phyloP scores from a whole-genome alignment of 2,797 vertebrate genomes.

The Macroramphosus scolopax region DNA sequence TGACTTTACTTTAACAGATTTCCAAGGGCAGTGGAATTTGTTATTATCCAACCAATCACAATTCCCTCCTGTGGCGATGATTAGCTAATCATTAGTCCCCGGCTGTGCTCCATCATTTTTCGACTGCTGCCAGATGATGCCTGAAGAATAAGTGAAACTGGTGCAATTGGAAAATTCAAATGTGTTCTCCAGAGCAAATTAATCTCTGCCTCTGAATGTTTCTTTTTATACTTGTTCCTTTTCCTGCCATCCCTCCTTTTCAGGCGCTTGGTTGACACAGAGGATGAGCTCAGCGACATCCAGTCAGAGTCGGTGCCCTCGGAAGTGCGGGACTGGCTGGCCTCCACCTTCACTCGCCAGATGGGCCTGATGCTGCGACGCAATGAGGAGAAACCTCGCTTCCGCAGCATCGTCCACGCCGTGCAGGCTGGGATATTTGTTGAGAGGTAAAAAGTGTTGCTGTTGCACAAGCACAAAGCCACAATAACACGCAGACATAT shows the following conservation, averaged over 20 bases:
- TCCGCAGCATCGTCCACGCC: constrained; percentile 95
- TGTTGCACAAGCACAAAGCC: constrained; percentile 6
- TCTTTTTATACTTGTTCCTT: constrained; percentile 6
- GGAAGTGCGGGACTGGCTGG: constrained; percentile 97
- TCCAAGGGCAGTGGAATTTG: too few relatives aligned
- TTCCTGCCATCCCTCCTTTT: constrained; percentile 1
- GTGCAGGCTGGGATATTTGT: constrained; percentile 99
- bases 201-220: not conserved
- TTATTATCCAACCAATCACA: too few relatives aligned
- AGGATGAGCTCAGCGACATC: constrained; percentile 97
- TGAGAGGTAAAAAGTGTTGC: constrained; percentile 81
- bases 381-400: constrained; percentile 93
- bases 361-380: constrained; percentile 96
- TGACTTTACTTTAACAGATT: too few relatives aligned
- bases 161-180: too few relatives aligned
- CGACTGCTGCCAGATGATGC: too few relatives aligned
- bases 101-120: too few relatives aligned
- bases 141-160: too few relatives aligned
- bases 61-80: too few relatives aligned
- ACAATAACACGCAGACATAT: constrained; percentile 1
- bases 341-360: constrained; percentile 95
- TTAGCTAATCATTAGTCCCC: too few relatives aligned
- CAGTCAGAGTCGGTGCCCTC: constrained; percentile 95
- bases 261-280: constrained; percentile 92
- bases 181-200: too few relatives aligned